These are phyloP conservation scores for Exocentrus adspersus DNA, from an alignment of 2,888 invertebrate genomes.

Conservation along the genomic window DNA sequence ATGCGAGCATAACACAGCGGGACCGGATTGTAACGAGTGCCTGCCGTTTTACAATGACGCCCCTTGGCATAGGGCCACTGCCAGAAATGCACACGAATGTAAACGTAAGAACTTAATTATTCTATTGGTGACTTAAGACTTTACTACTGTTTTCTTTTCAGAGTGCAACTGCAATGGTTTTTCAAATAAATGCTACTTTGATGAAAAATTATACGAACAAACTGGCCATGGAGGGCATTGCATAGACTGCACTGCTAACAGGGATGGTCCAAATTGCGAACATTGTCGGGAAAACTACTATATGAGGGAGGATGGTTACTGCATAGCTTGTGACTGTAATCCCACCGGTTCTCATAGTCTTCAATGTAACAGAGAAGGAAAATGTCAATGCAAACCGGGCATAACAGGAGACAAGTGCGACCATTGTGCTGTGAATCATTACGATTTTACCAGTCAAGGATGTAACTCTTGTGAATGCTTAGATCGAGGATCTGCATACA, in stretches of 20 bases:
- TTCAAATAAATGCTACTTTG: constrained; percentile 95
- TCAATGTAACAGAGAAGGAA: constrained; percentile 92
- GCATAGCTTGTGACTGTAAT: constrained; percentile 92
- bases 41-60: constrained; percentile 95
- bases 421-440: constrained; percentile 81
- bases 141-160: constrained; percentile 63
- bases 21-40: constrained; percentile 93
- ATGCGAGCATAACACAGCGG: constrained; percentile 96
- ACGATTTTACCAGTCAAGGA: constrained; percentile 88
- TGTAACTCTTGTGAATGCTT: constrained; percentile 95
- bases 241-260: constrained; percentile 90
- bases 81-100: constrained; percentile 91
- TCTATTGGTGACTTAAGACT: too few species aligned
- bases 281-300: constrained; percentile 92
- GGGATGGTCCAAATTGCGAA: constrained; percentile 96
- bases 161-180: constrained; percentile 96
- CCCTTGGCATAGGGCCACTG: constrained; percentile 94
- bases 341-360: constrained; percentile 88
- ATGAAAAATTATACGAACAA: constrained; percentile 86
- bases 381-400: constrained; percentile 96
- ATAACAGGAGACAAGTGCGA: constrained; percentile 86
- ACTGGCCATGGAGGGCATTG: constrained; percentile 99
- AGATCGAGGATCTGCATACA: constrained; percentile 82
- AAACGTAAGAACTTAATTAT: constrained; percentile 74
- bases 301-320: constrained; percentile 81